Percentiles rank a stretch among this genome's conserved stretches.
These are phyloP conservation scores for Baccha elongata DNA, from an alignment of 2,888 invertebrate genomes.

Conservation along the genomic window DNA sequence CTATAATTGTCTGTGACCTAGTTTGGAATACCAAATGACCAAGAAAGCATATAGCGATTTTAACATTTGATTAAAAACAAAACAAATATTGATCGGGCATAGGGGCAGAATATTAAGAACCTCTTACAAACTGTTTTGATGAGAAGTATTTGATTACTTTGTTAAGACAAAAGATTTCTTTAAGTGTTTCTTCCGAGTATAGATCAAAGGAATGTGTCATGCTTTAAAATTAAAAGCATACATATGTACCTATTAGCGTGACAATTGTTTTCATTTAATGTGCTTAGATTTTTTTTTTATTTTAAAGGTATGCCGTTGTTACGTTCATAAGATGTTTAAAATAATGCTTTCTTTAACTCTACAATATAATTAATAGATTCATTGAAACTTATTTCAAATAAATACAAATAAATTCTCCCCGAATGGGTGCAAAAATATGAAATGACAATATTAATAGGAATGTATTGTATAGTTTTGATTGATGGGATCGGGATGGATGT, in stretches of 20 bases:
- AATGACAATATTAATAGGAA: neutral
- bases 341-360: constrained; percentile 14
- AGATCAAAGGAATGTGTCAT: too few species aligned
- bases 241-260: constrained; percentile 48
- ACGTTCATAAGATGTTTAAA: constrained; percentile 1
- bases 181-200: too few species aligned
- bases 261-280: constrained; percentile 26
- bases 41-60: neutral
- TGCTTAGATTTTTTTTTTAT: constrained; percentile 25
- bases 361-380: neutral
- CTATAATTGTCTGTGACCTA: constrained; percentile 64
- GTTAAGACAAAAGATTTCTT: too few species aligned
- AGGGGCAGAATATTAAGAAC: too few species aligned
- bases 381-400: neutral
- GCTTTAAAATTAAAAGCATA: too few species aligned
- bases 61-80: neutral
- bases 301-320: constrained; percentile 9
- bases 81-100: neutral
- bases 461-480: too few species aligned
- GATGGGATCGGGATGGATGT: constrained; percentile 1
- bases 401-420: neutral
- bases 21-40: constrained; percentile 33
- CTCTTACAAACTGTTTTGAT: too few species aligned
- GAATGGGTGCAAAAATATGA: neutral
- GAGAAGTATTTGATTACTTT: too few species aligned